phyloP scores from a whole-genome alignment of 2,113 vertebrate species.

The Bagarius yarrelli region DNA sequence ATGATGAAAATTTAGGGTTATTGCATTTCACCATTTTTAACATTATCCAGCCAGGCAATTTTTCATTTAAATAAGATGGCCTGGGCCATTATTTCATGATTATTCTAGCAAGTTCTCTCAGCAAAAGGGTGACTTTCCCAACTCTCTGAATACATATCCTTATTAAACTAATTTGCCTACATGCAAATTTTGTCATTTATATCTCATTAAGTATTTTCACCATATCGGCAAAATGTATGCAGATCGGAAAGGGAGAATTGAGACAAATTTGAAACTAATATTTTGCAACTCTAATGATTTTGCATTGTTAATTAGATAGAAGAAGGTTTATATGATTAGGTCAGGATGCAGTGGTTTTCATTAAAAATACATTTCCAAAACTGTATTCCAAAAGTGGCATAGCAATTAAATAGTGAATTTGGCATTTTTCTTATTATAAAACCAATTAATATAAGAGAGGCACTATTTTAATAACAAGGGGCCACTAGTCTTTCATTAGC shows the following conservation, averaged over 20 bases:
- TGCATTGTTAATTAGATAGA: constrained; percentile 99
- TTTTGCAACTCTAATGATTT: constrained; percentile 99
- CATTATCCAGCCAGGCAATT: constrained; percentile 80
- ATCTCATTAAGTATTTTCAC: constrained; percentile 93
- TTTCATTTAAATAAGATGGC: constrained; percentile 80
- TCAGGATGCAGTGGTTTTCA: constrained; percentile 99
- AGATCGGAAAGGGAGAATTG: constrained; percentile 86
- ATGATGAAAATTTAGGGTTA: constrained; percentile 88
- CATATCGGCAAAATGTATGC: constrained; percentile 82
- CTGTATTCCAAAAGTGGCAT: constrained; percentile 96
- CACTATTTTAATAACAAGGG: constrained; percentile 93
- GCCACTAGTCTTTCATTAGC: constrained; percentile 92
- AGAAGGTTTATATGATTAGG: constrained; percentile 99
- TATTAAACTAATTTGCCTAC: constrained; percentile 96
- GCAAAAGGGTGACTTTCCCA: constrained; percentile 89
- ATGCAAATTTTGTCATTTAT: constrained; percentile 99
- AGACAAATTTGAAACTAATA: constrained; percentile 97
- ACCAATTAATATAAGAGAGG: constrained; percentile 95
- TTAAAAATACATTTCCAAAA: constrained; percentile 99
- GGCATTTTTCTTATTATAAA: constrained; percentile 93
- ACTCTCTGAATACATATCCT: constrained; percentile 85
- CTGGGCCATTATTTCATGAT: constrained; percentile 78
- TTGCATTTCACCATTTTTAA: constrained; percentile 87
- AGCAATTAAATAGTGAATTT: constrained; percentile 99
- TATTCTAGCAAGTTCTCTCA: constrained; percentile 79